Evolutionary conservation across 2,888 invertebrate genomes (phyloP).

Genomic region (Sclerodermus sp.): DNA sequence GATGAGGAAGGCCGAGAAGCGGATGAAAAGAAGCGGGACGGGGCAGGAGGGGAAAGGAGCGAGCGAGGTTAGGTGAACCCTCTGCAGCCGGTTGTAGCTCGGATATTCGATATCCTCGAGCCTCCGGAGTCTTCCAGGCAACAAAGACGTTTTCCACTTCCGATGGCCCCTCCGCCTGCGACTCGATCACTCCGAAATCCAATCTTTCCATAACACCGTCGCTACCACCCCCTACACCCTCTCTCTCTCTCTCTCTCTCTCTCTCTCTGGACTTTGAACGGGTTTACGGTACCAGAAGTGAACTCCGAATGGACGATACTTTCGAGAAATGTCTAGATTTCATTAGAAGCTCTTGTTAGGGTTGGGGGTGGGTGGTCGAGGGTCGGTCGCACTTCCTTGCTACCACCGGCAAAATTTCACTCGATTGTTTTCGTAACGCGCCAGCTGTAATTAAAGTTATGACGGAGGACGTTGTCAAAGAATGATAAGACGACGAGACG

Average conservation of each 20-base stretch:
- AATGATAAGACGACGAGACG: too few species aligned
- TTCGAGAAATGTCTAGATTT: too few species aligned
- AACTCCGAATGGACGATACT: too few species aligned
- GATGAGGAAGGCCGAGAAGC: not conserved
- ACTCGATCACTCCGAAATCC: conserved; percentile 23
- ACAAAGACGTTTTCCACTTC: conserved; percentile 48
- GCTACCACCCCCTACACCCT: not conserved
- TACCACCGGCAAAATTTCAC: too few species aligned
- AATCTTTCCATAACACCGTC: conserved; percentile 24
- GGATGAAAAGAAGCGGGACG: conserved; percentile 10
- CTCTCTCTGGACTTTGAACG: not conserved
- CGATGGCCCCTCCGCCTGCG: conserved; percentile 26
- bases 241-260: not conserved
- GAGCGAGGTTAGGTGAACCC: conserved; percentile 27
- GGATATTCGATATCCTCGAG: conserved; percentile 47
- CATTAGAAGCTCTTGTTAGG: too few species aligned
- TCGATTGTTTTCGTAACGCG: too few species aligned
- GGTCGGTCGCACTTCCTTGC: too few species aligned
- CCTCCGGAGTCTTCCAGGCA: conserved; percentile 22
- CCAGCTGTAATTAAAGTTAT: too few species aligned
- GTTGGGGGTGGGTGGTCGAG: too few species aligned
- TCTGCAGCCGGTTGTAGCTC: conserved; percentile 20
- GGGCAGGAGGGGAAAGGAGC: not conserved
- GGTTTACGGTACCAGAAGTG: too few species aligned
- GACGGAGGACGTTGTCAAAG: too few species aligned